phyloP scores from a whole-genome alignment of 2,113 vertebrate species.

The Chaetops frenatus region DNA sequence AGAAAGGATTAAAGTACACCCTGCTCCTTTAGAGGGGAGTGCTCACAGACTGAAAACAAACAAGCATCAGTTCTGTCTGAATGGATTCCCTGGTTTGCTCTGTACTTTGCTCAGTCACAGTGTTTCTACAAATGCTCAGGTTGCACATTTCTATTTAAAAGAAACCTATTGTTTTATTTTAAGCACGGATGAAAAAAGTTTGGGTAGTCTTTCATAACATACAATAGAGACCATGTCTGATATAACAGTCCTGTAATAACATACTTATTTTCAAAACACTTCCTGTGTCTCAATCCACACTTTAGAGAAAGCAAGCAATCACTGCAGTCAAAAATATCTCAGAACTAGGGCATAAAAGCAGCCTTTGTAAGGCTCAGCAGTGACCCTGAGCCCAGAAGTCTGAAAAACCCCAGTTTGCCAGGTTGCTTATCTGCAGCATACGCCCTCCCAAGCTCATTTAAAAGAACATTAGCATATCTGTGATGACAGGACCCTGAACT shows the following conservation, averaged over 20 bases:
- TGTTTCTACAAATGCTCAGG: background rate
- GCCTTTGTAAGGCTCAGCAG: background rate
- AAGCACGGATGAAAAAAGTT: background rate
- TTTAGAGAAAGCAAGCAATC: background rate
- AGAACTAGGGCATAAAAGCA: background rate
- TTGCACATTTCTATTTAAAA: background rate
- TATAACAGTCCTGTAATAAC: background rate
- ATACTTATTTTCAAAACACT: background rate
- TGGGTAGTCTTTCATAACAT: background rate
- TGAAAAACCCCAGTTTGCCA: background rate
- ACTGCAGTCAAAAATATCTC: background rate
- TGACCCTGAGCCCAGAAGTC: background rate
- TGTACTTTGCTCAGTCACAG: background rate
- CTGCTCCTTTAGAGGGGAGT: background rate
- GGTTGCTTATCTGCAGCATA: background rate
- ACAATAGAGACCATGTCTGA: background rate
- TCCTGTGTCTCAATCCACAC: background rate
- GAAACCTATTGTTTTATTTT: background rate
- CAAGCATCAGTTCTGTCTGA: background rate
- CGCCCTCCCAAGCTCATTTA: background rate
- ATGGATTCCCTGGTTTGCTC: background rate
- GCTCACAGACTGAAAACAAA: background rate
- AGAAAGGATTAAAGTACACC: background rate
- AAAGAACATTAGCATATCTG: background rate
- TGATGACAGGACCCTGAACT: background rate